Evolutionary conservation across 2,888 invertebrate species (phyloP).

Genomic region (Acanthopleura granulata): DNA sequence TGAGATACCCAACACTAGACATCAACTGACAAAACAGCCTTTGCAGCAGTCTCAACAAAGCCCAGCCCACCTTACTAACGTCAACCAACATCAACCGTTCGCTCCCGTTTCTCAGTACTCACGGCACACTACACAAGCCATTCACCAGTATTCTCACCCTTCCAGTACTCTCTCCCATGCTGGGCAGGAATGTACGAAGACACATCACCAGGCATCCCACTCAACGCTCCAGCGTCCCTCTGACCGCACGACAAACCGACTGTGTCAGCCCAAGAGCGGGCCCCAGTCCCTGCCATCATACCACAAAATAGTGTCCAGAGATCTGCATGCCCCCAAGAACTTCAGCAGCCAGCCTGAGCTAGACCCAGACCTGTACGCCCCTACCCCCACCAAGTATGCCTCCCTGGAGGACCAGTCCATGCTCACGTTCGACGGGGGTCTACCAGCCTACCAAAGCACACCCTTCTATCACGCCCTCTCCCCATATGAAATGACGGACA

Average conservation of each 20-base stretch:
- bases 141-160: neutral
- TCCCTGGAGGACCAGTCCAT: neutral
- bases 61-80: no score
- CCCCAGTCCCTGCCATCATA: no score
- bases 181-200: neutral
- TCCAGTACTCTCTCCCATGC: neutral
- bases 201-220: neutral
- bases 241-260: neutral
- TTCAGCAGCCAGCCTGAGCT: neutral
- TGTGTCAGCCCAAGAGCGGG: no score
- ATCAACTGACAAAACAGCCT: no score
- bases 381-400: neutral
- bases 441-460: conserved; percentile 33
- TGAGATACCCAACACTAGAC: no score
- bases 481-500: neutral
- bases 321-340: neutral
- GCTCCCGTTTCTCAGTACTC: no score
- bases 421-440: neutral
- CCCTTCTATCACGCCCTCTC: conserved; percentile 25
- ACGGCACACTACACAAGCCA: neutral
- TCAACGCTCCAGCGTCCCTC: neutral
- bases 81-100: no score
- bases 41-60: no score
- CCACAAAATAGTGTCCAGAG: neutral
- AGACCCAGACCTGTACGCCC: neutral